Percentiles rank a stretch among this genome's conserved stretches.
These are phyloP conservation scores for Paelopatides confundens DNA, from an alignment of 53 echinoderm and acorn worm genomes.

Conservation along the genomic window DNA sequence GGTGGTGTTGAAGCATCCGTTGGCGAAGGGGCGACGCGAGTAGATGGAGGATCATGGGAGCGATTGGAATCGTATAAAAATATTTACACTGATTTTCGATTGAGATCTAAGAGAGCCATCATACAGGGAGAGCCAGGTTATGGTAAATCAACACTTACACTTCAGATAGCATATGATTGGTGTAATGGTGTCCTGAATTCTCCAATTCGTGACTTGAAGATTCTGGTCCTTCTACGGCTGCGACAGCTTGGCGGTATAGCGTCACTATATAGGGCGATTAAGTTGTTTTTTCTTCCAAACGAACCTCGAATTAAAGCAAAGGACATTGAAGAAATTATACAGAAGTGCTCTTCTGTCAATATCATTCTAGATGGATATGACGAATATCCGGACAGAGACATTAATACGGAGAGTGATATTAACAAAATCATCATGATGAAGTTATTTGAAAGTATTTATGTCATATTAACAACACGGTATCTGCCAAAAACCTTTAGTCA, in stretches of 20 bases:
- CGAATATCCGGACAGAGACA: background rate
- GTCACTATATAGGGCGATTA: background rate
- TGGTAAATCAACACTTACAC: background rate
- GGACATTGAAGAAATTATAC: too few species aligned
- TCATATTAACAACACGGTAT: background rate
- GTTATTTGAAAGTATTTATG: background rate
- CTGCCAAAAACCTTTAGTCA: background rate
- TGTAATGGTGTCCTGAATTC: background rate
- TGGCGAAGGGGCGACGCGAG: background rate
- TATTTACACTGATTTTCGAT: background rate
- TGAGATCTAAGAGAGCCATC: background rate
- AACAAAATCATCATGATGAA: background rate
- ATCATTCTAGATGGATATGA: too few species aligned
- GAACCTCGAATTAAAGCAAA: background rate
- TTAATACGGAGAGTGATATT: background rate
- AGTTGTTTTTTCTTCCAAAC: background rate
- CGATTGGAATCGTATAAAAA: background rate
- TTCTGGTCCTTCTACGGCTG: background rate
- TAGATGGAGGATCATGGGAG: background rate
- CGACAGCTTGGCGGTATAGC: background rate
- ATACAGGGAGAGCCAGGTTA: background rate
- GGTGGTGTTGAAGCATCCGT: background rate
- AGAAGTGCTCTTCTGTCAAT: too few species aligned
- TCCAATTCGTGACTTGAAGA: background rate
- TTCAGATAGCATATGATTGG: background rate